phyloP scores from a whole-genome alignment of 2,797 vertebrate genomes.

The Coregonus sp. region DNA sequence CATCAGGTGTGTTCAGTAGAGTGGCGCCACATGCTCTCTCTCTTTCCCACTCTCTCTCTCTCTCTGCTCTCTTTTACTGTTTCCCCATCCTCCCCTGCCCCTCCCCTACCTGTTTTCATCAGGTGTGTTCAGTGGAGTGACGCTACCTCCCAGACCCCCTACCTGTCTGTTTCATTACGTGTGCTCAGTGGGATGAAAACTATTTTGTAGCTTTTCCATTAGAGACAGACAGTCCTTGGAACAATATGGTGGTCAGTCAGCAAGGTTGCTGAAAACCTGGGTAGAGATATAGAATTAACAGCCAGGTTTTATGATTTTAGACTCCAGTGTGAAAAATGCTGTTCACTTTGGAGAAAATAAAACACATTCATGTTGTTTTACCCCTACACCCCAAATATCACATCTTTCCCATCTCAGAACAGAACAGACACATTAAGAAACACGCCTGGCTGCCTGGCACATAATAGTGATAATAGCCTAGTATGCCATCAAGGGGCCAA shows the following conservation, averaged over 20 bases:
- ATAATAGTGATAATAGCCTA: not conserved
- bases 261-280: not conserved
- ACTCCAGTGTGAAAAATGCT: too few species aligned
- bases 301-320: not conserved
- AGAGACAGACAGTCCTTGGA: not conserved
- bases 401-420: not conserved
- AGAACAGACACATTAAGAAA: conserved; percentile 1
- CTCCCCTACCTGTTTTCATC: not conserved
- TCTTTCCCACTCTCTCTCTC: not conserved
- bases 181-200: not conserved
- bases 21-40: not conserved
- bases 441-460: not conserved
- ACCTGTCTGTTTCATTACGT: not conserved
- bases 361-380: not conserved
- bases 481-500: not conserved
- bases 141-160: conserved; percentile 24
- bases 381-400: not conserved
- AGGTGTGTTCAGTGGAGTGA: conserved; percentile 10
- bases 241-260: not conserved
- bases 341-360: too few species aligned
- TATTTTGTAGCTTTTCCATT: not conserved
- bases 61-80: not conserved
- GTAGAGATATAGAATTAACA: not conserved
- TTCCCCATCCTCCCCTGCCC: not conserved
- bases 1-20: conserved; percentile 83